phyloP scores from a whole-genome alignment of 2,888 invertebrate genomes.

The Caenorhabditis imperialis region DNA sequence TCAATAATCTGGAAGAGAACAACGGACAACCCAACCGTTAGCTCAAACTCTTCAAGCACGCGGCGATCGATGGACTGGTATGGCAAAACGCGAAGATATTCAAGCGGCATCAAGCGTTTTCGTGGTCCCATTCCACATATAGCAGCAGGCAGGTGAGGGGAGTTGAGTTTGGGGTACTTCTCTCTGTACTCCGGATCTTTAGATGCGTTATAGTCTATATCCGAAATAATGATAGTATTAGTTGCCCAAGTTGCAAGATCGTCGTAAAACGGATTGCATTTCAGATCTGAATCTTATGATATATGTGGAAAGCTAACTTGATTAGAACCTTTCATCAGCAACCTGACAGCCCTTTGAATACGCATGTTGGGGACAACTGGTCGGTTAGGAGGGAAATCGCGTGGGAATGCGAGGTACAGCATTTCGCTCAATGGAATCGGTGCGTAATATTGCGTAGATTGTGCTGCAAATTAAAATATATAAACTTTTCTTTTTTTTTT shows the following conservation, averaged over 20 bases:
- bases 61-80: constrained; percentile 44
- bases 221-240: constrained; percentile 35
- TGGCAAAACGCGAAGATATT: constrained; percentile 36
- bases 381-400: constrained; percentile 11
- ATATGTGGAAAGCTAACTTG: no score
- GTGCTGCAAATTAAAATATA: constrained; percentile 46
- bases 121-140: constrained; percentile 28
- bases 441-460: constrained; percentile 48
- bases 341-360: constrained; percentile 17
- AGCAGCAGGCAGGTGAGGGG: constrained; percentile 40
- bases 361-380: constrained; percentile 12
- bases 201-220: constrained; percentile 35
- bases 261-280: constrained; percentile 50
- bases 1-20: neutral
- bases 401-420: constrained; percentile 24
- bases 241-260: constrained; percentile 38
- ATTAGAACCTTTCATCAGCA: constrained; percentile 42
- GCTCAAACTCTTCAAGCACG: constrained; percentile 47
- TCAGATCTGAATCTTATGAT: constrained; percentile 43
- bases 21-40: constrained; percentile 26
- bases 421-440: constrained; percentile 24
- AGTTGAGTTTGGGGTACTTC: constrained; percentile 33
- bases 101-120: constrained; percentile 35
- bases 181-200: constrained; percentile 19
- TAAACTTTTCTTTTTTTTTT: no score